These are phyloP conservation scores for Stomorhina lunata DNA, from an alignment of 2,888 invertebrate species.

Conservation along the genomic window DNA sequence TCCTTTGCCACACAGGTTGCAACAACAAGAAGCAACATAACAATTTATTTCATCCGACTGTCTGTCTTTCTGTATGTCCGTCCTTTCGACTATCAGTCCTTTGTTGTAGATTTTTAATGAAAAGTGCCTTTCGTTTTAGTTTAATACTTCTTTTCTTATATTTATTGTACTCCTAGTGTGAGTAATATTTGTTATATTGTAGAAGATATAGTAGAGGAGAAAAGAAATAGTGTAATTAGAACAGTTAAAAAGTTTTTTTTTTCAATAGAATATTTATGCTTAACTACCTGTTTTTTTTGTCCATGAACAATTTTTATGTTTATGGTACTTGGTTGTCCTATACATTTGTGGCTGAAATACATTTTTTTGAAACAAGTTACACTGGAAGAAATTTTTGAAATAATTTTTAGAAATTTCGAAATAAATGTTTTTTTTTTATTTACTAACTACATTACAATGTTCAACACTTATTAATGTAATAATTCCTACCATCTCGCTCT, in stretches of 20 bases:
- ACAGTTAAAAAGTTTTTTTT: conserved; percentile 40
- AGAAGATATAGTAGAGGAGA: not conserved
- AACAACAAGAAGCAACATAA: conserved; percentile 1
- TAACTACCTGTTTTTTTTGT: conserved; percentile 9
- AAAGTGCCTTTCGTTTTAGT: not conserved
- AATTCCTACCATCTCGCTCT: too few species aligned
- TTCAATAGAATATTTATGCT: conserved; percentile 35
- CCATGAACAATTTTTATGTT: conserved; percentile 31
- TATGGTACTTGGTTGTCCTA: too few species aligned
- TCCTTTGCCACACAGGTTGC: conserved; percentile 7
- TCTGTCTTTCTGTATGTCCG: too few species aligned
- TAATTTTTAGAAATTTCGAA: too few species aligned
- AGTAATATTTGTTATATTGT: too few species aligned
- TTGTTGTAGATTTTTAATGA: not conserved
- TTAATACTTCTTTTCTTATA: too few species aligned
- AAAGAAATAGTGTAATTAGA: conserved; percentile 42
- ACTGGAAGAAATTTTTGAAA: not conserved
- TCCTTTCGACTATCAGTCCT: not conserved
- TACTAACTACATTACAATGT: too few species aligned
- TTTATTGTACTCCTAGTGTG: not conserved
- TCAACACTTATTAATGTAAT: too few species aligned
- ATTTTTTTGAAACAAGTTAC: not conserved
- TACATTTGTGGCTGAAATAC: not conserved
- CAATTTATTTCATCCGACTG: conserved; percentile 1
- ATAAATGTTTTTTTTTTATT: too few species aligned